phyloP scores from a whole-genome alignment of 2,797 vertebrate genomes.

The Hybognathus amarus region DNA sequence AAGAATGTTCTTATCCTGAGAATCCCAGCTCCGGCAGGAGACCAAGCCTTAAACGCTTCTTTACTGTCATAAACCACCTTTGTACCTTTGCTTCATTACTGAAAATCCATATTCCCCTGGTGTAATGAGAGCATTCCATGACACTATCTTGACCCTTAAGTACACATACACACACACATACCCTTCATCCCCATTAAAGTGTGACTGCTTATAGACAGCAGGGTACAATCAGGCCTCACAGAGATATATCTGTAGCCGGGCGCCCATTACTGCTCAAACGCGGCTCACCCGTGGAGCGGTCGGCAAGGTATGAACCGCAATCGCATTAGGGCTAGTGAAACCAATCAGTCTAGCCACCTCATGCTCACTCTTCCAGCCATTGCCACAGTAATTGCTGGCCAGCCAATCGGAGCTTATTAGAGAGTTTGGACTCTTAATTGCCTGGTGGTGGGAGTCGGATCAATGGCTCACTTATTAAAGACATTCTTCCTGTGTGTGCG shows the following conservation, averaged over 20 bases:
- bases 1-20: conserved; percentile 40
- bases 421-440: conserved; percentile 66
- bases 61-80: conserved; percentile 28
- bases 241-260: conserved; percentile 54
- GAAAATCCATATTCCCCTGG: conserved; percentile 50
- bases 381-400: conserved; percentile 60
- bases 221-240: conserved; percentile 60
- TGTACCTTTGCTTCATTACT: conserved; percentile 60
- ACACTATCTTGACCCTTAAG: conserved; percentile 57
- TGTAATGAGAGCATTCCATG: conserved; percentile 52
- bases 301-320: conserved; percentile 42
- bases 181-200: conserved; percentile 55
- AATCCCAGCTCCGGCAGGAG: conserved; percentile 46
- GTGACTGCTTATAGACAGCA: conserved; percentile 60
- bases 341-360: conserved; percentile 58
- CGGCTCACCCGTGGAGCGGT: conserved; percentile 49
- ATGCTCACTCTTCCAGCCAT: conserved; percentile 61
- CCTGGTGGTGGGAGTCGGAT: conserved; percentile 55
- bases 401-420: conserved; percentile 64
- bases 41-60: conserved; percentile 32
- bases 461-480: conserved; percentile 65
- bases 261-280: conserved; percentile 54
- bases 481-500: conserved; percentile 47
- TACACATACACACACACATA: conserved; percentile 33
- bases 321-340: conserved; percentile 58